Conservation (phyloP, 2,888 invertebrate species). For the Ochropacha duplaris region DNA sequence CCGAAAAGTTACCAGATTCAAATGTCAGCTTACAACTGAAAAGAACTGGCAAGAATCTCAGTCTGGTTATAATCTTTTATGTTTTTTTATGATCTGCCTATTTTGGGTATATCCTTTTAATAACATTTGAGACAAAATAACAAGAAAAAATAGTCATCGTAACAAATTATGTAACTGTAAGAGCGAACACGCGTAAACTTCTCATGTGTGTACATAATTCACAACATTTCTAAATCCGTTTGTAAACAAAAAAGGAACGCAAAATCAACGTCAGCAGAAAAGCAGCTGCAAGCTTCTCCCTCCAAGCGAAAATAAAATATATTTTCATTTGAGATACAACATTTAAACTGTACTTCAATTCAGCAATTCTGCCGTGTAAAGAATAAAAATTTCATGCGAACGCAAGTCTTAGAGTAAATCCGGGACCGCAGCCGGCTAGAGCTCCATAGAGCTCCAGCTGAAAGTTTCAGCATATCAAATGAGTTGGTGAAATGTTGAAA, state of each 20-base stretch:
- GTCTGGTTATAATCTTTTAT: too few relatives aligned
- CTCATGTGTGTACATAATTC: too few relatives aligned
- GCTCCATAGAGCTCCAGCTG: conserved; percentile 13
- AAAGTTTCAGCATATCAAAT: conserved; percentile 34
- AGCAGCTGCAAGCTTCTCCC: conserved; percentile 4
- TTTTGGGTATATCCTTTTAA: too few relatives aligned
- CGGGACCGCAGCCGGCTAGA: conserved; percentile 10
- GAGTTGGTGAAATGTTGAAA: conserved; percentile 28
- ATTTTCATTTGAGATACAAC: conserved; percentile 23
- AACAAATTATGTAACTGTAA: too few relatives aligned
- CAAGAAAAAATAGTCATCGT: too few relatives aligned
- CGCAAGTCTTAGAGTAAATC: conserved; percentile 32
- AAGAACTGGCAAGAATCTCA: too few relatives aligned
- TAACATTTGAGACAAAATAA: too few relatives aligned
- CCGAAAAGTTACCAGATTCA: too few relatives aligned
- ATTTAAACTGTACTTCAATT: conserved; percentile 33
- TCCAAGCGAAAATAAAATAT: conserved; percentile 29
- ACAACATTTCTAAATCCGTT: not conserved
- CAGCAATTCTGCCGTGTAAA: conserved; percentile 24
- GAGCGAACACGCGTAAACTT: too few relatives aligned
- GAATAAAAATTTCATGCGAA: conserved; percentile 38
- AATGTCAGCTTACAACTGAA: too few relatives aligned
- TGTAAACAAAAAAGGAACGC: not conserved
- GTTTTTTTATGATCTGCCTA: too few relatives aligned
- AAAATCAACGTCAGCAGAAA: not conserved